These are phyloP conservation scores for Pitangus sulphuratus DNA, from an alignment of 2,797 vertebrate genomes.

Conservation along the genomic window DNA sequence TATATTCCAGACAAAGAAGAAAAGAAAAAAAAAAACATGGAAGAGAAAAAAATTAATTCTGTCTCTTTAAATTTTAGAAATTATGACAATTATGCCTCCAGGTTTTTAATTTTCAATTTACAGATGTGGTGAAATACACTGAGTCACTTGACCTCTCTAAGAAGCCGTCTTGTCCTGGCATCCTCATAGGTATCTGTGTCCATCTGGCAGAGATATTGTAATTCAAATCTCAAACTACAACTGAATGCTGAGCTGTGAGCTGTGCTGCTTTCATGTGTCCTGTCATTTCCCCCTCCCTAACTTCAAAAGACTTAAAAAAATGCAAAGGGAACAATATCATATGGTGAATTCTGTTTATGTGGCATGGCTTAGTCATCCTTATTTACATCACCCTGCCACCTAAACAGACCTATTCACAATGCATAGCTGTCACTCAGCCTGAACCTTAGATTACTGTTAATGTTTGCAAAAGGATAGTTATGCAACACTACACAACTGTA, in stretches of 20 bases:
- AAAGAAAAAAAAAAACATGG: rapidly evolving
- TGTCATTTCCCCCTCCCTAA: conserved; percentile 37
- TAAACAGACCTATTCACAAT: conserved; percentile 17
- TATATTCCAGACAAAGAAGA: conserved; percentile 22
- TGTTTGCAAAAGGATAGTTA: neutral
- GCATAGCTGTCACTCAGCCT: neutral
- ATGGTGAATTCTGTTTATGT: conserved; percentile 41
- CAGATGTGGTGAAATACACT: conserved; percentile 28
- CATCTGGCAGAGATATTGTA: conserved; percentile 57
- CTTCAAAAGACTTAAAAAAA: conserved; percentile 56
- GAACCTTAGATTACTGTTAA: conserved; percentile 19
- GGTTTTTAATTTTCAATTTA: conserved; percentile 57
- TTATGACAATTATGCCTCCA: neutral
- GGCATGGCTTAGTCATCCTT: conserved; percentile 53
- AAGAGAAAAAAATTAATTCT: conserved; percentile 16
- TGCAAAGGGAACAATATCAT: conserved; percentile 46
- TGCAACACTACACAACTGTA: neutral
- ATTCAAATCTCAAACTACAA: conserved; percentile 46
- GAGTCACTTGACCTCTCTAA: conserved; percentile 39
- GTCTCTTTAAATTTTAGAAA: conserved; percentile 45
- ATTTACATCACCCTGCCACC: conserved; percentile 59
- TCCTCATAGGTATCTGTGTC: conserved; percentile 52
- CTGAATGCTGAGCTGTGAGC: conserved; percentile 49
- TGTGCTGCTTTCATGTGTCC: neutral
- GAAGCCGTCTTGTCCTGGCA: conserved; percentile 16